phyloP scores from a whole-genome alignment of 2,113 vertebrate genomes.

The Podocnemis expansa region DNA sequence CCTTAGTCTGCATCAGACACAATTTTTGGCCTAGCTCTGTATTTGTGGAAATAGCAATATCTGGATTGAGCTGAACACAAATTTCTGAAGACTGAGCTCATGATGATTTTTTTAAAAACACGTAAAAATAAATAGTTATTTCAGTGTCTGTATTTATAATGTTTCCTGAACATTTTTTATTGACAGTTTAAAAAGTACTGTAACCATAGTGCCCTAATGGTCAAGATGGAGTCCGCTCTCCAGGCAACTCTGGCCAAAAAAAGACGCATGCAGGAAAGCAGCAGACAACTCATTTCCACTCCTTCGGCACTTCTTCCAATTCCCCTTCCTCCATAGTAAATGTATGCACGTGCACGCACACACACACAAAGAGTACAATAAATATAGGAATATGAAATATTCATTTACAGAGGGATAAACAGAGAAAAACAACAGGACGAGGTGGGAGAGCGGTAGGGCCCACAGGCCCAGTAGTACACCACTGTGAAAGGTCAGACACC shows the following conservation, averaged over 20 bases:
- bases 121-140: background rate
- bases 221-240: background rate
- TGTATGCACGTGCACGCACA: background rate
- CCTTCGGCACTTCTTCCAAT: background rate
- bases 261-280: background rate
- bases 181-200: background rate
- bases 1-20: background rate
- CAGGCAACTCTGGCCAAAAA: background rate
- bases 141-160: background rate
- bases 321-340: too few relatives aligned
- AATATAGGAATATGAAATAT: background rate
- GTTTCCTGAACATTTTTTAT: background rate
- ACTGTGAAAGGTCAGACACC: too few relatives aligned
- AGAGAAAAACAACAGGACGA: too few relatives aligned
- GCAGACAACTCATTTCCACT: background rate
- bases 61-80: background rate
- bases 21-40: background rate
- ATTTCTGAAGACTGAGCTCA: background rate
- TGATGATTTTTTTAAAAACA: background rate
- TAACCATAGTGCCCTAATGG: background rate
- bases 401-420: background rate
- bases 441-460: too few relatives aligned
- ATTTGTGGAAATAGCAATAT: background rate
- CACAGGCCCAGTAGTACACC: too few relatives aligned
- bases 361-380: background rate